Evolutionary conservation across 2,113 vertebrate species (phyloP).

Genomic region (Alosa alosa): DNA sequence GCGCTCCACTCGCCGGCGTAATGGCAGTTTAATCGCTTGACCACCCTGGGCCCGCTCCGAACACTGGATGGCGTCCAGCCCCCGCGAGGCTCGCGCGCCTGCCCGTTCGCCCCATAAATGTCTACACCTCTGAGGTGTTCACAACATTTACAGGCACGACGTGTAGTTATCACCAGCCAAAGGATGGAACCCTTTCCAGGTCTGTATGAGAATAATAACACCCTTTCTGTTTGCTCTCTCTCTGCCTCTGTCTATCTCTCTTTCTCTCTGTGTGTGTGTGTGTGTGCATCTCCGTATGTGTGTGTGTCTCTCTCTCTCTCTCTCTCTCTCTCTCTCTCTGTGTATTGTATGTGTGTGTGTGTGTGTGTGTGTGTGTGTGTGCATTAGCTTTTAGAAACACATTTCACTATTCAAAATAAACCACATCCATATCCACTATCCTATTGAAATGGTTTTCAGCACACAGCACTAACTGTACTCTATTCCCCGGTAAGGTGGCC

Average conservation of each 20-base stretch:
- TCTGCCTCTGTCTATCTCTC: neutral
- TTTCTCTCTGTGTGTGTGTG: neutral
- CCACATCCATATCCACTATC: neutral
- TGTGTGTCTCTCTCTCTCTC: neutral
- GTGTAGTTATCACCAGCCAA: neutral
- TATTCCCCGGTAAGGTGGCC: neutral
- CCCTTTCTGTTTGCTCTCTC: neutral
- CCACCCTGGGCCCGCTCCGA: constrained; percentile 33
- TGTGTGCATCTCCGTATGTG: neutral
- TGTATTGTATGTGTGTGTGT: neutral
- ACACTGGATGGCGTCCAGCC: constrained; percentile 15
- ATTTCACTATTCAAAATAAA: neutral
- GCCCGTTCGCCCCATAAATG: neutral
- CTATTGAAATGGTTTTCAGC: neutral
- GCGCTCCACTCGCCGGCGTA: constrained; percentile 20
- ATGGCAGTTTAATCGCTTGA: constrained; percentile 40
- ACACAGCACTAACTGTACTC: neutral
- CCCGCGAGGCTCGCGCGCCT: neutral
- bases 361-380: neutral
- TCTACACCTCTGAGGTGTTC: constrained; percentile 26
- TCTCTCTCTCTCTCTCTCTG: neutral
- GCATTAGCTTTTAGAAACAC: neutral
- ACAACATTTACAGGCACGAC: constrained; percentile 22
- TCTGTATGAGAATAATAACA: neutral
- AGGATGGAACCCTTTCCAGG: neutral